Percentiles rank a stretch among this genome's conserved stretches.
phyloP scores from a whole-genome alignment of 2,888 invertebrate species.

The Tinea semifulvella region DNA sequence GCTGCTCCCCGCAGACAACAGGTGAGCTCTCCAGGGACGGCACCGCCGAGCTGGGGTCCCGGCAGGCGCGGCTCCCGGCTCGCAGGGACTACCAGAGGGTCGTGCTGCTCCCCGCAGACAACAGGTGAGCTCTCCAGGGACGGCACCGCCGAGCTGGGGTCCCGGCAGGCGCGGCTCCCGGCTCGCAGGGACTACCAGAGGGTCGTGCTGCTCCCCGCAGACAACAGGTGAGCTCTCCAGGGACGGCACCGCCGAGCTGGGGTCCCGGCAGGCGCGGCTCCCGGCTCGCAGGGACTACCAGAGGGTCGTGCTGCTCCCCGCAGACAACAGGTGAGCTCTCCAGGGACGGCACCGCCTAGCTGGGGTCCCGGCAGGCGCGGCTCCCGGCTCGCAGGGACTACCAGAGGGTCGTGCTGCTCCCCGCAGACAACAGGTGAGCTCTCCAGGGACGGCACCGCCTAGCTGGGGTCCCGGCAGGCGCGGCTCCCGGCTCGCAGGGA shows the following conservation, averaged over 20 bases:
- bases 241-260: conserved; percentile 89
- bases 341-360: conserved; percentile 88
- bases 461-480: conserved; percentile 83
- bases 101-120: conserved; percentile 39
- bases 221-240: conserved; percentile 70
- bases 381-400: conserved; percentile 61
- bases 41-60: conserved; percentile 85
- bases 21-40: conserved; percentile 80
- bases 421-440: conserved; percentile 50
- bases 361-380: conserved; percentile 84
- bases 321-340: conserved; percentile 63
- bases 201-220: conserved; percentile 41
- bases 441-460: conserved; percentile 88
- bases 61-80: conserved; percentile 77
- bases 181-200: conserved; percentile 48
- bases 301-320: conserved; percentile 44
- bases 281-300: conserved; percentile 49
- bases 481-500: conserved; percentile 68
- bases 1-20: conserved; percentile 40
- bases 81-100: conserved; percentile 51
- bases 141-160: conserved; percentile 87
- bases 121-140: conserved; percentile 75
- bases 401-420: conserved; percentile 50
- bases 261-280: conserved; percentile 84
- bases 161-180: conserved; percentile 80